Evolutionary conservation across 2,888 invertebrate genomes (phyloP).

Genomic region (Epirrhoe tristata): DNA sequence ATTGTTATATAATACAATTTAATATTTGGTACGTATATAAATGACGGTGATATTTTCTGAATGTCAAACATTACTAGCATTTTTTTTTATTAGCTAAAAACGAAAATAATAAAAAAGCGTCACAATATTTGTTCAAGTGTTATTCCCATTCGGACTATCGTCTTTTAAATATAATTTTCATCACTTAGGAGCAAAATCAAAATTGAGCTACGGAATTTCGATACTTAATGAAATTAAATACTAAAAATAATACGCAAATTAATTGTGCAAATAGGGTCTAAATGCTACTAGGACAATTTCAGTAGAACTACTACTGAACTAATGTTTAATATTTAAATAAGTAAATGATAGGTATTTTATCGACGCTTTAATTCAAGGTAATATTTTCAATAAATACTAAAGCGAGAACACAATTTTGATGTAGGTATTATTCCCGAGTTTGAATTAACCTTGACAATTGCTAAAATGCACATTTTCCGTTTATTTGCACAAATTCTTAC

Average conservation of each 20-base stretch:
- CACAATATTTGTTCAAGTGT: slow-evolving; percentile 8
- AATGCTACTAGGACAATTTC: not conserved
- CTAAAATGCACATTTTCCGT: not conserved
- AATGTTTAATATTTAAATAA: not conserved
- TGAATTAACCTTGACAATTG: not conserved
- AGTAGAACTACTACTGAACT: not conserved
- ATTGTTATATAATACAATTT: slow-evolving; percentile 7
- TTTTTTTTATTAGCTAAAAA: not conserved
- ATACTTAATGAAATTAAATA: slow-evolving; percentile 19
- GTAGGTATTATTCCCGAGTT: not conserved
- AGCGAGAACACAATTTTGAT: slow-evolving; percentile 3
- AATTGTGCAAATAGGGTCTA: slow-evolving; percentile 4
- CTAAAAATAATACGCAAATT: slow-evolving; percentile 2
- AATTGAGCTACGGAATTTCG: slow-evolving; percentile 23
- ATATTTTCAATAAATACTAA: not conserved
- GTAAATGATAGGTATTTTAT: not conserved
- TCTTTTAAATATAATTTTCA: slow-evolving; percentile 14
- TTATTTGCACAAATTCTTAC: not conserved
- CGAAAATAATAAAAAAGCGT: not conserved
- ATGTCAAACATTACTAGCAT: not conserved
- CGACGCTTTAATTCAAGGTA: not conserved
- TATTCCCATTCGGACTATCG: not conserved
- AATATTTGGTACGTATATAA: slow-evolving; percentile 20
- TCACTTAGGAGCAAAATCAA: slow-evolving; percentile 24
- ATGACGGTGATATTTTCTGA: not conserved